Conservation (phyloP, 2,888 invertebrate species). For the Buathra laborator region DNA sequence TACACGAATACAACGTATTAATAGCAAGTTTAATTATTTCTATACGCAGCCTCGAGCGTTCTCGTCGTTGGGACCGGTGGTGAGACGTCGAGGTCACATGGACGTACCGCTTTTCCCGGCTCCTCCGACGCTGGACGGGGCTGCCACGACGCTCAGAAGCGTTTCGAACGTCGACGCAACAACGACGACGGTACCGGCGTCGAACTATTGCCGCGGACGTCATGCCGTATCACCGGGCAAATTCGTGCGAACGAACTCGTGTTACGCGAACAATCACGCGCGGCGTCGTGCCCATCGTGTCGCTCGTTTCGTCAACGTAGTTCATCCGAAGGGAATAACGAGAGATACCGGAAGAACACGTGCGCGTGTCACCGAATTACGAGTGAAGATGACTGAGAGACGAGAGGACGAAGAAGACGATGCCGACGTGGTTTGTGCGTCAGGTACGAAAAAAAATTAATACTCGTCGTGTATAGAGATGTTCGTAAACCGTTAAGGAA, state of each 20-base stretch:
- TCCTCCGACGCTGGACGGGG: constrained; percentile 78
- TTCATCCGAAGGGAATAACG: constrained; percentile 72
- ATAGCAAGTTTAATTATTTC: constrained; percentile 43
- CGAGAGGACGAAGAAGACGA: constrained; percentile 71
- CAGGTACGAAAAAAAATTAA: constrained; percentile 59
- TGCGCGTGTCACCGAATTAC: constrained; percentile 76
- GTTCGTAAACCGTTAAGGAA: not conserved
- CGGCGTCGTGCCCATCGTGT: constrained; percentile 67
- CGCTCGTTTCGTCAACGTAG: constrained; percentile 72
- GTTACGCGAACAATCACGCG: constrained; percentile 58
- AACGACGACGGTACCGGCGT: constrained; percentile 57
- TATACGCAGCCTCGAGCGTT: constrained; percentile 45
- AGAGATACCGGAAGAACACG: constrained; percentile 58
- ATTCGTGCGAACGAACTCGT: constrained; percentile 59
- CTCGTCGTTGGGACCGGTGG: constrained; percentile 32
- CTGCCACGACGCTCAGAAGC: constrained; percentile 74
- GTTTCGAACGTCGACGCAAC: constrained; percentile 71
- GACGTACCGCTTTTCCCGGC: constrained; percentile 81
- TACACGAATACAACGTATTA: constrained; percentile 24
- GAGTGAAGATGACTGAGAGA: constrained; percentile 79
- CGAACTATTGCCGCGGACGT: constrained; percentile 51
- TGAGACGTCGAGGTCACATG: constrained; percentile 73
- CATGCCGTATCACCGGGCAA: constrained; percentile 64
- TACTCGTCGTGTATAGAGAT: not conserved
- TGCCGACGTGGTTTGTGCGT: constrained; percentile 72